A percentile compares a stretch with the other conserved stretches of the same genome.
Conservation (phyloP, 2,888 invertebrate species). For the Gandaritis pyraliata region DNA sequence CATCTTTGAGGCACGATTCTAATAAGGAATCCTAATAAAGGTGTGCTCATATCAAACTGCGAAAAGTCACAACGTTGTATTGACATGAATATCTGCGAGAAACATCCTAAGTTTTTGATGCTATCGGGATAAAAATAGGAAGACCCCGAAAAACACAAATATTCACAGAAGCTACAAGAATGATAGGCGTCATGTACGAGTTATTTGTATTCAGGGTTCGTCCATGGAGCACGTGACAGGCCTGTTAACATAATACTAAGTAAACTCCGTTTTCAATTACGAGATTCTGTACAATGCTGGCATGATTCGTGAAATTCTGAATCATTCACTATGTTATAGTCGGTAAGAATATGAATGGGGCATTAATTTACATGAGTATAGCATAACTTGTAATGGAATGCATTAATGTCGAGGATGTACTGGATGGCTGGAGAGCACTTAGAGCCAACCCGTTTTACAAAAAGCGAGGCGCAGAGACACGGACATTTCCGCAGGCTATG, state of each 20-base stretch:
- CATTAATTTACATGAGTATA: conserved; percentile 63
- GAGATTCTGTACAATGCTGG: conserved; percentile 54
- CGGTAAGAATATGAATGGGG: conserved; percentile 54
- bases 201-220: conserved; percentile 74
- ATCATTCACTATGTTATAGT: conserved; percentile 49
- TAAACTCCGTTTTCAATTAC: conserved; percentile 76
- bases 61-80: conserved; percentile 12
- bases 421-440: conserved; percentile 58
- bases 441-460: conserved; percentile 55
- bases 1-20: conserved; percentile 10
- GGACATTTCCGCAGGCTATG: conserved; percentile 51
- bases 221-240: conserved; percentile 67
- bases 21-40: conserved; percentile 9
- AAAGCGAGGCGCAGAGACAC: conserved; percentile 59
- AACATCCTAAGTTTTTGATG: conserved; percentile 11
- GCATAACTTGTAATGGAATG: conserved; percentile 67
- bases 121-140: conserved; percentile 19
- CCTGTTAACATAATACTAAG: conserved; percentile 68
- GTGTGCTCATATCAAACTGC: conserved; percentile 2
- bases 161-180: conserved; percentile 50
- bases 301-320: conserved; percentile 56
- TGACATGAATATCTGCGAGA: conserved; percentile 9
- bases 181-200: conserved; percentile 61
- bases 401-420: conserved; percentile 63
- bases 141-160: conserved; percentile 36